Conservation (phyloP, 2,113 vertebrate genomes). For the Psittacula cyanocephala region DNA sequence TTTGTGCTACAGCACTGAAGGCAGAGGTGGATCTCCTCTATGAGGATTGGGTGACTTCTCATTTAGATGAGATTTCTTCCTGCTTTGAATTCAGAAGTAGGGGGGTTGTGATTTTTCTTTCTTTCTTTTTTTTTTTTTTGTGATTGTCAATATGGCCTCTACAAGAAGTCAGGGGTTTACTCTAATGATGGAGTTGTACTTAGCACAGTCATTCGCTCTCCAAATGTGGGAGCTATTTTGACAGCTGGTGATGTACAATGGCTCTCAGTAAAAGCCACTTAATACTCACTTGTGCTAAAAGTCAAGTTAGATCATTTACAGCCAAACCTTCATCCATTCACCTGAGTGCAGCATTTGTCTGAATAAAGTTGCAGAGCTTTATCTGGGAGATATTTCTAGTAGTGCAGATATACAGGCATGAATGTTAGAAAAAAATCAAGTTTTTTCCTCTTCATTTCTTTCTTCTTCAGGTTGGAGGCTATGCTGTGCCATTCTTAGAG, state of each 20-base stretch:
- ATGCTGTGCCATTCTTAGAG: slow-evolving; percentile 90
- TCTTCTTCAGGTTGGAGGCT: slow-evolving; percentile 86
- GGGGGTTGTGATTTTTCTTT: not conserved
- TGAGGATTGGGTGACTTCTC: not conserved
- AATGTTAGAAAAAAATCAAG: not conserved
- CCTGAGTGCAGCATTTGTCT: not conserved
- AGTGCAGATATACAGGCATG: not conserved
- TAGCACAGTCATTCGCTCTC: not conserved
- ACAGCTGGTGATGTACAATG: not conserved
- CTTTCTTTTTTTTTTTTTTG: not conserved
- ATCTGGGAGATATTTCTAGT: not conserved
- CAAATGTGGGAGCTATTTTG: not conserved
- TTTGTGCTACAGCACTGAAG: not conserved
- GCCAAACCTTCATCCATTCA: not conserved
- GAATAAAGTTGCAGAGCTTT: not conserved
- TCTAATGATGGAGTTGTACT: not conserved
- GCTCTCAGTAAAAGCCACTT: not conserved
- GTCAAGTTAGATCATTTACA: not conserved
- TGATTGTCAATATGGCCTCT: not conserved
- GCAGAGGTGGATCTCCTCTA: not conserved
- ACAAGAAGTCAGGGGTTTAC: not conserved
- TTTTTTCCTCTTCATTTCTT: not conserved
- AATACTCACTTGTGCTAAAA: not conserved
- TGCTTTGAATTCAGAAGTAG: not conserved
- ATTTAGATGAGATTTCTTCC: not conserved